Evolutionary conservation across 92 coral and sea anemone species (phyloP).

Genomic region (Palythoa grandis): DNA sequence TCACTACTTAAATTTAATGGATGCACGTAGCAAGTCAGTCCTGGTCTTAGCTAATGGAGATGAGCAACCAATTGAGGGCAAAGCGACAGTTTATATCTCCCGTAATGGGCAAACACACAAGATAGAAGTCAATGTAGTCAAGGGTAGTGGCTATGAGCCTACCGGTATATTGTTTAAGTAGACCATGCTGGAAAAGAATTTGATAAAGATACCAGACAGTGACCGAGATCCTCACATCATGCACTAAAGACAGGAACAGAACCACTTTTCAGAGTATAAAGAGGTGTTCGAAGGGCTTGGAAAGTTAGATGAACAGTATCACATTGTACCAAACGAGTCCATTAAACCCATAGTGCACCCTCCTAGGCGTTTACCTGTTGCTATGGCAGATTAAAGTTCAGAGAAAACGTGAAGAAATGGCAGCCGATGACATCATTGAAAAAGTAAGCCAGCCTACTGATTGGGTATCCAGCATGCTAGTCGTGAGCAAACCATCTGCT

Average conservation of each 20-base stretch:
- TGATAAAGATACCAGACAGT: too few relatives aligned
- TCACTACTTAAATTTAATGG: conserved; percentile 40
- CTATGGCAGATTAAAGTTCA: neutral
- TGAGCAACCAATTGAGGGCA: conserved; percentile 57
- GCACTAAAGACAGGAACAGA: neutral
- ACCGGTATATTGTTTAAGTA: conserved; percentile 53
- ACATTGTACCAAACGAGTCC: conserved; percentile 35
- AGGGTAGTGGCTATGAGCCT: conserved; percentile 60
- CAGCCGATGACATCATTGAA: neutral
- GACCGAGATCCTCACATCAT: too few relatives aligned
- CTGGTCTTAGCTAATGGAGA: conserved; percentile 56
- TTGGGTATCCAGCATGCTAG: conserved; percentile 47
- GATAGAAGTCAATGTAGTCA: conserved; percentile 48
- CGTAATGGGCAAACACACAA: conserved; percentile 49
- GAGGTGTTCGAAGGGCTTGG: conserved; percentile 57
- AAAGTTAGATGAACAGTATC: too few relatives aligned
- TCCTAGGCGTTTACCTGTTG: neutral
- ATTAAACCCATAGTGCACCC: conserved; percentile 24
- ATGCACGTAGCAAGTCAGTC: conserved; percentile 49
- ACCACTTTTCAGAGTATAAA: neutral
- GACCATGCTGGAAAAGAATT: too few relatives aligned
- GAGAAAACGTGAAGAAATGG: neutral
- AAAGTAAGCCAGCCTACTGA: conserved; percentile 31
- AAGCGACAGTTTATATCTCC: conserved; percentile 34
- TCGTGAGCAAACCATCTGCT: conserved; percentile 19